Percentiles rank a stretch among this genome's conserved stretches.
Conservation (phyloP, 2,113 vertebrate genomes). For the Rana temporaria region DNA sequence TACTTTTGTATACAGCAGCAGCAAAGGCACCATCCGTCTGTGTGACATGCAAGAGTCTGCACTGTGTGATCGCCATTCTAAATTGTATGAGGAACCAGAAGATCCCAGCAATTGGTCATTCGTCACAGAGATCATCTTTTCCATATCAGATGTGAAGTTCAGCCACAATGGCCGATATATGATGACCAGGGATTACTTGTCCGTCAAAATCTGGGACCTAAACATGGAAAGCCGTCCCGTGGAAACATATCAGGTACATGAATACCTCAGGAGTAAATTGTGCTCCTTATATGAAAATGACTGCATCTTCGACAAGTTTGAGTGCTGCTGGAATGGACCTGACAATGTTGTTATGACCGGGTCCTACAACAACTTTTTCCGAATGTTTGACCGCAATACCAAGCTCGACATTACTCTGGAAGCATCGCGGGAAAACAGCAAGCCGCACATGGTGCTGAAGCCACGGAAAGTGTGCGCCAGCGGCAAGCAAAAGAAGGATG, state of each 20-base stretch:
- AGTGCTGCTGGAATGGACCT: slow-evolving; percentile 95
- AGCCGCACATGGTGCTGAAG: slow-evolving; percentile 86
- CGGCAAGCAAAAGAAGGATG: slow-evolving; percentile 94
- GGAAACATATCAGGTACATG: slow-evolving; percentile 97
- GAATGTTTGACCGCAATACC: slow-evolving; percentile 91
- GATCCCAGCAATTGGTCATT: slow-evolving; percentile 96
- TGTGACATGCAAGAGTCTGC: slow-evolving; percentile 92
- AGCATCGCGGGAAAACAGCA: slow-evolving; percentile 93
- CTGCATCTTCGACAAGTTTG: slow-evolving; percentile 98
- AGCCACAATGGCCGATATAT: slow-evolving; percentile 96
- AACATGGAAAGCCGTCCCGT: slow-evolving; percentile 96
- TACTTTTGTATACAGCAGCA: slow-evolving; percentile 95
- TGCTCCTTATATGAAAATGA: slow-evolving; percentile 96
- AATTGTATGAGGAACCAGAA: slow-evolving; percentile 94
- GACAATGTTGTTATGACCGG: slow-evolving; percentile 98
- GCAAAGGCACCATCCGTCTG: slow-evolving; percentile 91
- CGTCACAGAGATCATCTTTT: slow-evolving; percentile 98
- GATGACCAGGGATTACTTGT: slow-evolving; percentile 98
- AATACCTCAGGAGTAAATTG: slow-evolving; percentile 97
- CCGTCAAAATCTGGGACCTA: slow-evolving; percentile 97
- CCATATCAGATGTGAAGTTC: slow-evolving; percentile 97
- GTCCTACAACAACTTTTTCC: slow-evolving; percentile 99
- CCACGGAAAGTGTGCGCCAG: slow-evolving; percentile 93
- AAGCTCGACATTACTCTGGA: slow-evolving; percentile 89
- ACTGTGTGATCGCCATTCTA: slow-evolving; percentile 88